Conservation (phyloP, 2,113 vertebrate species). For the Planiliza haematocheilus region DNA sequence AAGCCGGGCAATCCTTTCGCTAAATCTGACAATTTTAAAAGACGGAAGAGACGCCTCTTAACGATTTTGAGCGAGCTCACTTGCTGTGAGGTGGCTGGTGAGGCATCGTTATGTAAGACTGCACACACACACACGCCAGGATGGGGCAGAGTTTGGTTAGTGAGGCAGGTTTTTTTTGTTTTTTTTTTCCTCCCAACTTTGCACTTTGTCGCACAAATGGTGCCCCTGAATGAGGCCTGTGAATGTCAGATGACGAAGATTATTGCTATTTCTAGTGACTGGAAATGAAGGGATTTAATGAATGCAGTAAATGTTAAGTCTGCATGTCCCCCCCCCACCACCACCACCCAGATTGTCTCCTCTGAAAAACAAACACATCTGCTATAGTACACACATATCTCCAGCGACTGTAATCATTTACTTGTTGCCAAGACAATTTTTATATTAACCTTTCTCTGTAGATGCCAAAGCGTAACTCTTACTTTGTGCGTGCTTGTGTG, state of each 20-base stretch:
- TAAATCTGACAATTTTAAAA: constrained; percentile 61
- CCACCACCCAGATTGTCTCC: neutral
- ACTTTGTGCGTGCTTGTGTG: neutral
- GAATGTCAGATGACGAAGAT: constrained; percentile 22
- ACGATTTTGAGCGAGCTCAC: constrained; percentile 56
- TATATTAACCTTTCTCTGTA: constrained; percentile 19
- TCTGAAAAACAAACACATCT: constrained; percentile 6
- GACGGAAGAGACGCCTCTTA: constrained; percentile 51
- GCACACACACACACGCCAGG: constrained; percentile 49
- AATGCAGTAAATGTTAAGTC: too few relatives aligned
- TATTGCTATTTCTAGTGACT: neutral
- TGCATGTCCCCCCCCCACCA: too few relatives aligned
- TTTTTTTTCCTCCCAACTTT: too few relatives aligned
- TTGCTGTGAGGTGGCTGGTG: constrained; percentile 58
- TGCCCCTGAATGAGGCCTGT: constrained; percentile 45
- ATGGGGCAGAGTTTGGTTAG: constrained; percentile 60
- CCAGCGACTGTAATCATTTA: constrained; percentile 6
- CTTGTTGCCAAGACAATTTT: constrained; percentile 17
- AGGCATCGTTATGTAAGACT: constrained; percentile 72
- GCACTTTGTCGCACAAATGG: constrained; percentile 48
- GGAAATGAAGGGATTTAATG: too few relatives aligned
- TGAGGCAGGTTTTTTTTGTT: constrained; percentile 44
- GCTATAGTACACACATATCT: neutral
- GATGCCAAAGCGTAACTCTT: constrained; percentile 40
- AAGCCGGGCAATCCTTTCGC: constrained; percentile 48